Base-by-base conservation (phyloP, 2,797 vertebrate genomes). In the Peromyscus aztecus region DNA sequence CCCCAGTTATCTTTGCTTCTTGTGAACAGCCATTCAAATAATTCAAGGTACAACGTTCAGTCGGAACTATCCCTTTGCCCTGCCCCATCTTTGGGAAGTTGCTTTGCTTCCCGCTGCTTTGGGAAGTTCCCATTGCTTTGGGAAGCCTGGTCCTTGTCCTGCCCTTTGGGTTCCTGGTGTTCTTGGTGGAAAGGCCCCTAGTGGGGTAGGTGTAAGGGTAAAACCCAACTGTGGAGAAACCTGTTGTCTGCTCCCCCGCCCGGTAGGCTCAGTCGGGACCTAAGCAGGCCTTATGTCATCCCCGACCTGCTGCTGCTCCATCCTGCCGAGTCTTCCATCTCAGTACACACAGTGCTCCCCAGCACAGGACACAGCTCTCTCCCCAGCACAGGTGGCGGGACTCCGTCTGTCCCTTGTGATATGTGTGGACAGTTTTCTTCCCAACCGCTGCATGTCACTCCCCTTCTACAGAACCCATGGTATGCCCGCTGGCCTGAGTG, bases 1-100 rank as follows among this genome's bases (percentile, higher is more conserved):
- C 49, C 10, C 49, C 49, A 49, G 6, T 92, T 71, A 80, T 89
- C 69, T 94, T 52, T 13, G n/a, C 94, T 95, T 90, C 49, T 94
- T 90, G 89, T 57, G n/a, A 75, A 92, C 5, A 80, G 31, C 13
- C 52, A 40, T 78, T 84, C 59, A 67, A 91, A 73, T 78, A 49
- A 78, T 37, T 40, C 10, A 81, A 82, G 43, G 75, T 40, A 85
- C 12, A 24, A 43, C 34, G 17, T 83, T 90, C 67, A 49, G 21
- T n/a, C 52, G 46, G 10, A 19, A 17, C 75, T 67, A 1, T 67
- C 73, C 83, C 43, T 55, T 31, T 75, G 31, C 29, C 23, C 63
- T 49, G 6, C 19, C 19, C 16, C 65, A 31, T 12, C 9, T 59
- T 59, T 55, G n/a, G 12, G 10, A 91, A 95, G 46, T 12, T 17